Evolutionary conservation across 2,113 vertebrate genomes (phyloP).

Genomic region (Ursus arctos): DNA sequence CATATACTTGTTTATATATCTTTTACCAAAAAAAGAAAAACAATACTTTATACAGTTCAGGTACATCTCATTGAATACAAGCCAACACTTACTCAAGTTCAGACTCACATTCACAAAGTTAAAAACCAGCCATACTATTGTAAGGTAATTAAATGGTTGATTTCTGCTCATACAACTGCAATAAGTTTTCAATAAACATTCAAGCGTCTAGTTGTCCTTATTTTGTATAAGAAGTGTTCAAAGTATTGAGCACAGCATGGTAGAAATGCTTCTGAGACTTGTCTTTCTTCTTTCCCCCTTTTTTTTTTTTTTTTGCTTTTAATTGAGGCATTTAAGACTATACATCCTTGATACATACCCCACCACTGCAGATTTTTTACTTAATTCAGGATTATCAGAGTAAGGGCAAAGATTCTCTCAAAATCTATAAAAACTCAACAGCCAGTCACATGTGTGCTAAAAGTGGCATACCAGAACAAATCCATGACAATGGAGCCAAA

Average conservation of each 20-base stretch:
- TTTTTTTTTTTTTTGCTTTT: not conserved
- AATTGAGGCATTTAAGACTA: not conserved
- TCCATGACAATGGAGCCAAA: not conserved
- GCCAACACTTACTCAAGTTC: not conserved
- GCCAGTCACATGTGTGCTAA: not conserved
- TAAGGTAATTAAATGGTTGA: not conserved
- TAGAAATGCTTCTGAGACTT: not conserved
- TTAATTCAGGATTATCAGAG: not conserved
- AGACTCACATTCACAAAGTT: not conserved
- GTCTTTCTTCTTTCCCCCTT: not conserved
- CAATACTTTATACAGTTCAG: not conserved
- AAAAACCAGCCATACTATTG: not conserved
- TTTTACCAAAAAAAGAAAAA: not conserved
- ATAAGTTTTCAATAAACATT: conserved; percentile 30
- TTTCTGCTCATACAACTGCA: not conserved
- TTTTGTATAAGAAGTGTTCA: not conserved
- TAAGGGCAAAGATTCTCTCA: not conserved
- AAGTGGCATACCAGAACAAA: not conserved
- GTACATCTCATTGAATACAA: not conserved
- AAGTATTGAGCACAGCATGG: not conserved
- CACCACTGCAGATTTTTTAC: not conserved
- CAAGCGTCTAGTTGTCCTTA: not conserved
- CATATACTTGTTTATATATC: not conserved
- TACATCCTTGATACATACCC: no score
- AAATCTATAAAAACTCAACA: not conserved